Evolutionary conservation across 2,113 vertebrate species (phyloP), one percentile per base, ranked within the genome.

Genomic region (Rhinopithecus roxellana): DNA sequence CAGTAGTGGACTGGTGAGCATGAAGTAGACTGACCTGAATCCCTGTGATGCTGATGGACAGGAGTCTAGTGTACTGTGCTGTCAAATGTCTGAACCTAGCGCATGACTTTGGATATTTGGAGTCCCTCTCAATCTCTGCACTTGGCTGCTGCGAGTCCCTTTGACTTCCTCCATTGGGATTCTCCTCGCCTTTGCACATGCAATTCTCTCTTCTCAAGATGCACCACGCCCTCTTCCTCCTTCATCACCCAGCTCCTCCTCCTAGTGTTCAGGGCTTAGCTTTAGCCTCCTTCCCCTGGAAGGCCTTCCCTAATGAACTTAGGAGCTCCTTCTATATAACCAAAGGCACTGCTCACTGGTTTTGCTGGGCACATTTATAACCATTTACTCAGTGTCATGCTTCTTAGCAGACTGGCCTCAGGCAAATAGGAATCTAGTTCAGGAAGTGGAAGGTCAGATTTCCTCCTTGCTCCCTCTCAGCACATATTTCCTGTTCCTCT

Each of bases 391-490:
- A 14, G 0, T 32, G 22, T 59, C 88, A 69, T 43, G 5, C 32
- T 50, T 17, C 87, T 82, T 9, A n/a, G 74, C 18, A 64, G 38
- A 25, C 67, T 18, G 67, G 72, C 55, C 27, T 86, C 14, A 0
- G 35, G n/a, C 59, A 93, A 35, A 32, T 14, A 6, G 40, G 81
- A 35, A 30, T 74, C 77, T 18, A 52, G 48, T 38, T 57, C 45
- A 84, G 84, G 43, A 88, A 38, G 43, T 25, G 11, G 52, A 45
- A 14, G 45, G 20, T 77, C 85, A 78, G 64, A 30, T 16, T 85
- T 12, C 40, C 38, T 40, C 13, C 2, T 6, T 50, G 87, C 55
- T 35, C 0, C 5, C 8, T 2, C 0, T 0, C 7, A 18, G 43
- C 93, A 35, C 3, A 0, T n/a, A 14, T 45, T 69, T 45, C 59